Conservation (phyloP, 2,888 invertebrate genomes). For the Sarcophaga variegata region DNA sequence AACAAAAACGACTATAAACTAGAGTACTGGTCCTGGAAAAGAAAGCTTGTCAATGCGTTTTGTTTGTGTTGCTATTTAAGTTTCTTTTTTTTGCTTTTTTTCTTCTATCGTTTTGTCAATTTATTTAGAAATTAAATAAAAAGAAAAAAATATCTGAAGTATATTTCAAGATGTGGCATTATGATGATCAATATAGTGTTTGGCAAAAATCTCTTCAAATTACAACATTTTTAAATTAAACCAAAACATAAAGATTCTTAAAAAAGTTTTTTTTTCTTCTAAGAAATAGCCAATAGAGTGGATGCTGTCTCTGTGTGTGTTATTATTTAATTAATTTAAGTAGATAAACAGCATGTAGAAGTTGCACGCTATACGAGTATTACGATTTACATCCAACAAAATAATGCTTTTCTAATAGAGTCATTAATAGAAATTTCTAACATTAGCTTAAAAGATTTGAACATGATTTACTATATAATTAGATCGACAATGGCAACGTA, state of each 20-base stretch:
- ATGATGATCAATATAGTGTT: slow-evolving; percentile 4
- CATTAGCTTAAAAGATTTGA: slow-evolving; percentile 14
- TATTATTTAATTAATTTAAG: slow-evolving; percentile 53
- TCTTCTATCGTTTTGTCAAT: slow-evolving; percentile 34
- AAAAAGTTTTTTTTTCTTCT: slow-evolving; percentile 1
- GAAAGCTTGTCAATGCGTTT: neutral
- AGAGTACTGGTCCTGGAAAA: neutral
- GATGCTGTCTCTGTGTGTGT: neutral
- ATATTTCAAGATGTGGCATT: neutral
- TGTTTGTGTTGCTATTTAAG: slow-evolving; percentile 7
- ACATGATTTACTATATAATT: neutral
- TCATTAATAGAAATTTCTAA: slow-evolving; percentile 30
- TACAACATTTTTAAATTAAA: no score
- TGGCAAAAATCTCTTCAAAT: neutral
- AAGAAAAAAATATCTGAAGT: no score
- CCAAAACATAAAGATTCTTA: no score
- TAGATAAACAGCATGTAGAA: slow-evolving; percentile 2
- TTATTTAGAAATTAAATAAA: neutral
- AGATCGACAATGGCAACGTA: neutral
- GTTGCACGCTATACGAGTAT: neutral
- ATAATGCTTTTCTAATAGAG: slow-evolving; percentile 36
- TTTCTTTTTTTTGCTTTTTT: neutral
- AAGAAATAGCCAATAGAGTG: slow-evolving; percentile 24
- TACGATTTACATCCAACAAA: neutral
- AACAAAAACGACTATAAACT: slow-evolving; percentile 18